These are phyloP conservation scores for Danaus chrysippus DNA, from an alignment of 2,888 invertebrate genomes.

Conservation along the genomic window DNA sequence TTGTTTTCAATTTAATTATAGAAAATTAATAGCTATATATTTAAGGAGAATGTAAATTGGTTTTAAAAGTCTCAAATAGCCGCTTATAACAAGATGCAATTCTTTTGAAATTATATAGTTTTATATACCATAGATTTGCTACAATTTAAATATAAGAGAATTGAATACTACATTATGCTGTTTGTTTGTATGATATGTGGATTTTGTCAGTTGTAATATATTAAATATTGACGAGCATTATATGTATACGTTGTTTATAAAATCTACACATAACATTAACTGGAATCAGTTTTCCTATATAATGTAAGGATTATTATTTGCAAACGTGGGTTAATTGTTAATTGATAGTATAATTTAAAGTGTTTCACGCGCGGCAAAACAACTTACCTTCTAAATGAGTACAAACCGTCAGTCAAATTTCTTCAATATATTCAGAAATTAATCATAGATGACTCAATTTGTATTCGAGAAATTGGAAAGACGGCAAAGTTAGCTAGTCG, in stretches of 20 bases:
- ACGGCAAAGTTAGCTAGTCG: slow-evolving; percentile 26
- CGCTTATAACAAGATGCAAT: slow-evolving; percentile 28
- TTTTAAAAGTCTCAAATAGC: slow-evolving; percentile 32
- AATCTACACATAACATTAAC: slow-evolving; percentile 23
- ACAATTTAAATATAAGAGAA: slow-evolving; percentile 32
- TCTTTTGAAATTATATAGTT: slow-evolving; percentile 33
- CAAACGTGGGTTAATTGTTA: slow-evolving; percentile 24
- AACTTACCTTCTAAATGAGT: slow-evolving; percentile 27
- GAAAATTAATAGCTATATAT: slow-evolving; percentile 35
- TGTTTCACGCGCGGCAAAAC: slow-evolving; percentile 24
- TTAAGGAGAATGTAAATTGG: slow-evolving; percentile 35
- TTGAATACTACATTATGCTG: slow-evolving; percentile 30
- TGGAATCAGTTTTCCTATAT: slow-evolving; percentile 29
- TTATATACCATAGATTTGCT: slow-evolving; percentile 36
- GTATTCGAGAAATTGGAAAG: slow-evolving; percentile 19
- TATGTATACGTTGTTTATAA: slow-evolving; percentile 24
- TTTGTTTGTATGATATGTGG: slow-evolving; percentile 32
- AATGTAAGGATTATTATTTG: slow-evolving; percentile 13
- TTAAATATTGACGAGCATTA: slow-evolving; percentile 20
- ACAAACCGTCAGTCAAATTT: slow-evolving; percentile 25
- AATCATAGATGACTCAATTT: slow-evolving; percentile 11
- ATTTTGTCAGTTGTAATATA: slow-evolving; percentile 36
- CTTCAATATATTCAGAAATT: slow-evolving; percentile 18
- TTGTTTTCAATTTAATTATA: slow-evolving; percentile 39
- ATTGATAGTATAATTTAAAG: slow-evolving; percentile 25